These are phyloP conservation scores for Rotaria magnacalcarata DNA, from an alignment of 2,888 invertebrate species.

Conservation along the genomic window DNA sequence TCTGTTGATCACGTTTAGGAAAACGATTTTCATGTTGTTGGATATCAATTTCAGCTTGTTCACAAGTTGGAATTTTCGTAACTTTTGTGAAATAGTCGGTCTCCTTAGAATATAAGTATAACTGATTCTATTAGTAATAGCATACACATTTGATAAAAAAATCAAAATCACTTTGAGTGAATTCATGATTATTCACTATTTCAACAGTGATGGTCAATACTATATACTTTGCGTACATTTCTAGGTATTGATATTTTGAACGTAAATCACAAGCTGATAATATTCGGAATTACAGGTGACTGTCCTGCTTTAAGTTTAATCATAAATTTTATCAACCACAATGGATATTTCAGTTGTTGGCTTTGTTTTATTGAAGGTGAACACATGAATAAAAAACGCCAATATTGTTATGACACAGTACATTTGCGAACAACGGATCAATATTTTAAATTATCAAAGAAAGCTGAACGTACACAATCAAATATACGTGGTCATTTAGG, in stretches of 20 bases:
- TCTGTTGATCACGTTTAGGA: neutral
- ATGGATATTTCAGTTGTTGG: neutral
- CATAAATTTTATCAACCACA: neutral
- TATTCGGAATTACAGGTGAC: neutral
- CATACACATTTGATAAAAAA: too few relatives aligned
- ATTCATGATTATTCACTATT: too few relatives aligned
- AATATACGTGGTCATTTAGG: too few relatives aligned
- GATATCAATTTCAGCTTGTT: neutral
- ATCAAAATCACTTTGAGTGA: too few relatives aligned
- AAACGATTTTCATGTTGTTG: neutral
- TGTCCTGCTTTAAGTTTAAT: neutral
- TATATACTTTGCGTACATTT: neutral
- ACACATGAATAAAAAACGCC: neutral
- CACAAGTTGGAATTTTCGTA: neutral
- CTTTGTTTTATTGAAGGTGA: constrained; percentile 7
- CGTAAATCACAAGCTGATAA: neutral
- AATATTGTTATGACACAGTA: neutral
- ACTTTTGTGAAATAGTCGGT: neutral
- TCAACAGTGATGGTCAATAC: too few relatives aligned
- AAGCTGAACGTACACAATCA: too few relatives aligned
- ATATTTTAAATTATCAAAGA: neutral
- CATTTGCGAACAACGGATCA: neutral
- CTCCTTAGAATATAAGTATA: neutral
- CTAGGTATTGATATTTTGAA: neutral
- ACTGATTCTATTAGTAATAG: neutral